Base-by-base conservation (phyloP, 2,113 vertebrate species). In the Phyllostomus discolor region DNA sequence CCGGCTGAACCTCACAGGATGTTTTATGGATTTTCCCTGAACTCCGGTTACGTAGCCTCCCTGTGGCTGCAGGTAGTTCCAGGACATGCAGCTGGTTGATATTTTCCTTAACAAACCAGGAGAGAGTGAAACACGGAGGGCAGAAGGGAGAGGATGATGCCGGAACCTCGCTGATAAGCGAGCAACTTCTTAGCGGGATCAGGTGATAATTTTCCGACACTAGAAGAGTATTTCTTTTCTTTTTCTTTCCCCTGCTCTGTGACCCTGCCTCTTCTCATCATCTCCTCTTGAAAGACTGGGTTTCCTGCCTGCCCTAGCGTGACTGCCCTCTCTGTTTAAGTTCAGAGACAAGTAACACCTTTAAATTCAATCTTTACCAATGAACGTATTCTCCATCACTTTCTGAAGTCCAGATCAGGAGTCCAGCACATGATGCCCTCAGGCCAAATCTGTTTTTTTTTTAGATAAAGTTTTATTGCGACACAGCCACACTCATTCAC, bases 381-480 rank as follows among this genome's bases (percentile, higher is more conserved):
- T 14, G 26, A 22, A 62, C 1, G 26, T 67, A 10, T 26, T 15
- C 46, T 66, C 84, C 17, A 57, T 79, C 22, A 35, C 46, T 33
- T 73, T 79, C 35, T 76, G 0, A 81, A 54, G 5, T 85, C 75
- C 19, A 41, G 31, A 69, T 20, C 67, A 69, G 28, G 26, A 12
- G 14, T 62, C 48, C 26, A 41, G 82, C 38, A 57, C 33, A 66
- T 81, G 16, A 3, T 24, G 50, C 28, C 17, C 38, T 66, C 46
- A 9, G 59, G 43, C 33, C 64, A 78, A 88, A 62, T 79, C 73
- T 4, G 35, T 7, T 52, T 84, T 94, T 75, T 82, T 0, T 94
- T 75, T 82, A 0, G 50, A 88, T 88, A 88, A 84, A 93, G 54
- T 88, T 83, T 70, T 69, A 87, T 38, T 95, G 64, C 24, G 48